Evolutionary conservation across 2,797 vertebrate genomes (phyloP), one percentile per base, ranked within the genome.

Genomic region (Cuniculus paca): DNA sequence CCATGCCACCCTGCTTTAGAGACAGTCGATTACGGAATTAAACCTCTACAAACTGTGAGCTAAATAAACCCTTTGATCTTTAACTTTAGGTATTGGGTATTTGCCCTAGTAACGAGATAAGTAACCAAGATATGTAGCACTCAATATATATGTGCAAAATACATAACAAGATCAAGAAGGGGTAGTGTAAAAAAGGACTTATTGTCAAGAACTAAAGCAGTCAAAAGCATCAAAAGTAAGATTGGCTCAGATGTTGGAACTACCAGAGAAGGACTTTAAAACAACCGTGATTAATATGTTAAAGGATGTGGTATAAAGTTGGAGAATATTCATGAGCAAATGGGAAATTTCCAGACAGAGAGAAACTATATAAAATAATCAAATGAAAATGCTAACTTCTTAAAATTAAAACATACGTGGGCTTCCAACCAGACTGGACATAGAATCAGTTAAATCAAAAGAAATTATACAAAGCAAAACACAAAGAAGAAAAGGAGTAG

Each of bases 171-270:
- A 82, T 54, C 6, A 52, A 75, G 16, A 75, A 17, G 6, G 39
- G 2, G 28, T 31, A 28, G 12, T 13, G 54, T 58, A 42, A 4
- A 85, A 14, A 61, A 75, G 85, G 50, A 68, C 52, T 52, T 42
- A 65, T 5, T 68, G 31, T 68, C 20, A 95, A 87, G 68, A 93
- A 42, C 3, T 91, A 89, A 63, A 81, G 50, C 19, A 70, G 50
- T 65, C 72, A 84, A 88, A 22, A 92, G 17, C 91, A 72, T 58
- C 93, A 82, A 68, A 94, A 80, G 22, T 58, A 84, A 78, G 94
- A 92, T 74, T 12, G 17, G 24, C 6, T 50, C 28, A 88, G 4
- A 78, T 58, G 12, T 60, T 87, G 22, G 39, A 87, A 84, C 5
- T 61, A 39, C 26, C 34, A 48, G 8, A 74, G 9, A 84, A 12